These are phyloP conservation scores for Misgurnus mizolepis DNA, from an alignment of 2,113 vertebrate genomes.

Conservation along the genomic window DNA sequence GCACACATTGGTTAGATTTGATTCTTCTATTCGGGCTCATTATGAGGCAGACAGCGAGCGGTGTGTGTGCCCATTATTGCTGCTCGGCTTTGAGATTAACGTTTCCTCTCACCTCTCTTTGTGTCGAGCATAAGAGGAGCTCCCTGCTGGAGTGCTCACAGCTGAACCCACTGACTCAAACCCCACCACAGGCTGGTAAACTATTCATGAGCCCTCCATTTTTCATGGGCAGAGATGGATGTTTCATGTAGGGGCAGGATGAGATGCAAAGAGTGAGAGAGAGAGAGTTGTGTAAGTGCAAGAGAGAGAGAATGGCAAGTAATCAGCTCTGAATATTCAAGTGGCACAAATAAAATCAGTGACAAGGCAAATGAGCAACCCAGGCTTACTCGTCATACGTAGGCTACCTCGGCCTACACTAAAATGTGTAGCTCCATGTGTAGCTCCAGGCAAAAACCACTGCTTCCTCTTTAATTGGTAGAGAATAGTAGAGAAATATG, in stretches of 20 bases:
- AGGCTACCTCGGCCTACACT: too few relatives aligned
- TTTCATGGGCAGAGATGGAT: constrained; percentile 74
- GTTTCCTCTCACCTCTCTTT: constrained; percentile 30
- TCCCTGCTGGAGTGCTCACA: constrained; percentile 19
- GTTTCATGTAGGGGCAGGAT: constrained; percentile 66
- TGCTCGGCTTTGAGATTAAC: constrained; percentile 26
- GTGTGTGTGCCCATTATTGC: constrained; percentile 49
- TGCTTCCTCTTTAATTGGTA: too few relatives aligned
- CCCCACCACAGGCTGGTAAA: constrained; percentile 62
- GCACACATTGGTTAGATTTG: too few relatives aligned
- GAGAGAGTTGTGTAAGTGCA: constrained; percentile 23
- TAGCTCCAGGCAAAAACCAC: too few relatives aligned
- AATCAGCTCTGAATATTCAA: constrained; percentile 14
- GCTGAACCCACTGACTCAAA: constrained; percentile 34
- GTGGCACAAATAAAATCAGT: constrained; percentile 5
- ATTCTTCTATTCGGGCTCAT: background rate
- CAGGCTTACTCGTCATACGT: too few relatives aligned
- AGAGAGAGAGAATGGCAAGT: constrained; percentile 29
- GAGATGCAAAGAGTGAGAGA: constrained; percentile 46
- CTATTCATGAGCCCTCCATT: constrained; percentile 75
- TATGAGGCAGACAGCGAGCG: constrained; percentile 44
- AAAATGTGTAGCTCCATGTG: too few relatives aligned
- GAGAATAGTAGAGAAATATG: too few relatives aligned
- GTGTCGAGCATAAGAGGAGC: constrained; percentile 25
- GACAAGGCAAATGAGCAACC: background rate